phyloP scores from a whole-genome alignment of 37 sponge, comb jelly and placozoan genomes.

The Geodia barretti region DNA sequence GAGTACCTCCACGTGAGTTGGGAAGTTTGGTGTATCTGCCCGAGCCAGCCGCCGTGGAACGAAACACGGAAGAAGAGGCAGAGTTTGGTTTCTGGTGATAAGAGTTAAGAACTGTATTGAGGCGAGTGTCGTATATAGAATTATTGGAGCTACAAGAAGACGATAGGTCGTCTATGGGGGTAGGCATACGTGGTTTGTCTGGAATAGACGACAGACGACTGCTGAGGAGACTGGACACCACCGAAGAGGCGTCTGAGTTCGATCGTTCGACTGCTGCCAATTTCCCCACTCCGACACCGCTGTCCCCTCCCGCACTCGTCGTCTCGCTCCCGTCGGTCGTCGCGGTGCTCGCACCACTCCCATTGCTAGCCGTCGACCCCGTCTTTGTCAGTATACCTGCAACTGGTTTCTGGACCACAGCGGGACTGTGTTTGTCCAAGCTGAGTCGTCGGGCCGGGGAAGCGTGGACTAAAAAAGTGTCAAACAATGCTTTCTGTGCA shows the following conservation, averaged over 20 bases:
- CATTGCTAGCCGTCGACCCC: slow-evolving; percentile 11
- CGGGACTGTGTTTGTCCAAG: not conserved
- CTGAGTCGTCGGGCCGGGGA: slow-evolving; percentile 9
- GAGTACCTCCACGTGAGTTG: not conserved
- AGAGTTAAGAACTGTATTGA: slow-evolving; percentile 22
- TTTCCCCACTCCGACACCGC: not conserved
- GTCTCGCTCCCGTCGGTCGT: not conserved
- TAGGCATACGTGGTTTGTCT: not conserved
- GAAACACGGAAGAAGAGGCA: not conserved
- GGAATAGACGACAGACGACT: not conserved
- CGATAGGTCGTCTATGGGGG: not conserved
- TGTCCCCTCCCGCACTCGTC: not conserved
- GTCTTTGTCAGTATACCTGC: not conserved
- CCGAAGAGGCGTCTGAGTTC: not conserved
- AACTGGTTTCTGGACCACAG: not conserved
- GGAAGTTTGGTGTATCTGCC: not conserved
- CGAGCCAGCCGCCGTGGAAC: not conserved
- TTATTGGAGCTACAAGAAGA: not conserved
- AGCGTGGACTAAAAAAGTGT: slow-evolving; percentile 23
- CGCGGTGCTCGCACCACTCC: not conserved
- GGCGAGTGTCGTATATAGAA: not conserved
- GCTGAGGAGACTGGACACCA: not conserved
- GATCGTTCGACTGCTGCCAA: too few relatives aligned
- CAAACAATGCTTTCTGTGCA: slow-evolving; percentile 45
- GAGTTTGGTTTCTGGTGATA: slow-evolving; percentile 5